Evolutionary conservation across 2,113 vertebrate species (phyloP), one percentile per base, ranked within the genome.

Genomic region (Eolophus roseicapilla): DNA sequence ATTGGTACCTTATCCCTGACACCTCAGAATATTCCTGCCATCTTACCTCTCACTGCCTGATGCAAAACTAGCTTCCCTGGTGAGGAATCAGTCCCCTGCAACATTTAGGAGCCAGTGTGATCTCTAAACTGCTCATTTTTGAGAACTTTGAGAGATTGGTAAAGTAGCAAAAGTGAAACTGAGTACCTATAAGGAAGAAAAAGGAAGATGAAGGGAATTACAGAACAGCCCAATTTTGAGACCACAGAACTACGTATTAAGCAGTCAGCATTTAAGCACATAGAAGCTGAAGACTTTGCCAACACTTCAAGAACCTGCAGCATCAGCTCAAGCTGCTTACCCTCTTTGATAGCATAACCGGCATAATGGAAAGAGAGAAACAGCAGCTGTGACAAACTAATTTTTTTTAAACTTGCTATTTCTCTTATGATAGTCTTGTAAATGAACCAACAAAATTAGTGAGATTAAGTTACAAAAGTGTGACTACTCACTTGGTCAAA

Each of bases 41-140:
- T 1, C 0, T 80, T 77, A 39, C 39, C 47, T 70, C 41, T 60
- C 25, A 37, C 12, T 1, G 0, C 7, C 18, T 47, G 35, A 17
- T 31, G 25, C 76, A 35, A 88, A 79, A 83, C 49, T 47, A 33
- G 31, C 29, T 77, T 69, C 63, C 14, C 46, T 57, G 39, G 7
- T 67, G 41, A 87, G 17, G 39, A 87, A 64, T 46, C 43, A 17
- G 39, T 52, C 39, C 21, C n/a, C 49, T 65, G 37, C 2, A 81
- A 65, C 14, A 49, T 74, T 81, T 39, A 77, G 12, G 44, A 79
- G 23, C 24, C 62, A n/a, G 4, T 31, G 21, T 13, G 17, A 70
- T 77, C 35, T 65, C 77, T 88, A 70, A 89, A 81, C 9, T 4
- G 33, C 4, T 25, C 4, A 41, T 55, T 88, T 90, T 92, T 82